Evolutionary conservation across 30 jellyfish, hydroid and myxozoan genomes (phyloP), one percentile per base, ranked within the genome.

Genomic region (Aurelia coerulea): DNA sequence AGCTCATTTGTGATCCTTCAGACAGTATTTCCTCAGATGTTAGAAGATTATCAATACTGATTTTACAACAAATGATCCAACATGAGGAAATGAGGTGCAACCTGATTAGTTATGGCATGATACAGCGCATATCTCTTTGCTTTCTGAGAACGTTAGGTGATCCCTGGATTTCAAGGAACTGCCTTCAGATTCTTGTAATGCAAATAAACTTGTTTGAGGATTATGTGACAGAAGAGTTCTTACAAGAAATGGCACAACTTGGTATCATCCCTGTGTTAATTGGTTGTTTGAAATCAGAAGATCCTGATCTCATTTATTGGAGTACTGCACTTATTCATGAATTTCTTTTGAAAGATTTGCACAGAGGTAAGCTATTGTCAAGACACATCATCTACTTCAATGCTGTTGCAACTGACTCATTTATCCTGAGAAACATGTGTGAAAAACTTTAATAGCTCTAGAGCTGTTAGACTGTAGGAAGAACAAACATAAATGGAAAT

Each of bases 201-300:
- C 90, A 92, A 51, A 68, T 85, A 29, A 92, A 86, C 62, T 58
- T 68, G 34, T 82, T 82, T 82, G 91, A 82, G 68, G 92, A 92
- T 65, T 76, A 79, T 80, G 87, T 91, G 9, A 77, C 85, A 0
- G 95, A 85, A 63, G 98, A 92, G 50, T 79, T 92, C 65, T 73
- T 90, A 56, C 97, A 92, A 71, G 98, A 92, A 75, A 92, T 92
- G 98, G 97, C 98, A 23, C 90, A 86, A 42, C 80, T 85, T 31
- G 96, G 94, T 3, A 74, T 83, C 19, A 50, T 92, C 7, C 95
- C 97, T 4, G 90, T 74, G 29, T 64, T 92, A 2, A 88, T 92
- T 56, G 98, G 98, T 41, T 92, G 91, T 50, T 70, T 92, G 52
- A 95, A 92, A 23, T 87, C 95, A 29, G 98, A 92, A 68, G 97